phyloP scores from a whole-genome alignment of 1,140 invertebrate species.

The Sweltsa coloradensis region DNA sequence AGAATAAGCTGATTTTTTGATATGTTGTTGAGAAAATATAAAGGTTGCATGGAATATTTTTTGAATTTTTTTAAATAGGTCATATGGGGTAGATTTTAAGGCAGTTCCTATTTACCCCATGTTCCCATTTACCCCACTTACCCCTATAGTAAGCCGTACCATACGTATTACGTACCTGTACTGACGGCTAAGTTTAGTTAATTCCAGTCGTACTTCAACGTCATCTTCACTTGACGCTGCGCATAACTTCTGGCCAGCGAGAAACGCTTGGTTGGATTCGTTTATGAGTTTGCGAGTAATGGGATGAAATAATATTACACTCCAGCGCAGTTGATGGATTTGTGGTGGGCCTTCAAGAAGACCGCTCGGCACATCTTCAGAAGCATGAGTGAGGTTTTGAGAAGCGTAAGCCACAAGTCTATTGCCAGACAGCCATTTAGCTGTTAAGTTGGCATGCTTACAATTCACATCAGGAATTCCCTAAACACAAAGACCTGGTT shows the following conservation, averaged over 20 bases:
- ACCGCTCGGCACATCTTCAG: constrained; percentile 26
- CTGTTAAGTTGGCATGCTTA: constrained; percentile 32
- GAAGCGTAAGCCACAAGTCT: constrained; percentile 37
- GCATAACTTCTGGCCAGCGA: constrained; percentile 46
- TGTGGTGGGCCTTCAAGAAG: constrained; percentile 34
- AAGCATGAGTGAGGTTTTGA: constrained; percentile 27
- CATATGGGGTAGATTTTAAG: neutral
- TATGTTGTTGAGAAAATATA: no score
- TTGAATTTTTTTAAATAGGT: neutral
- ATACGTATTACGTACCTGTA: constrained; percentile 39
- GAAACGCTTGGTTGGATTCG: constrained; percentile 70
- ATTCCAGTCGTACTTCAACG: constrained; percentile 40
- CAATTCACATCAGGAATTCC: constrained; percentile 38
- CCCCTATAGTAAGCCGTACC: neutral
- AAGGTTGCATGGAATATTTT: no score
- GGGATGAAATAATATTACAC: constrained; percentile 55
- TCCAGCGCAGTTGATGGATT: constrained; percentile 37
- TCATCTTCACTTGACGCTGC: constrained; percentile 19
- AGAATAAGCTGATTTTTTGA: no score
- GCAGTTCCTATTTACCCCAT: no score
- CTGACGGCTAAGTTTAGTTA: constrained; percentile 64
- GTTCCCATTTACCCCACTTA: no score
- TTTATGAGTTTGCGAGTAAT: constrained; percentile 69
- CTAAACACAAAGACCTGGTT: no score
- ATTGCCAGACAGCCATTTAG: constrained; percentile 36